Evolutionary conservation across 2,888 invertebrate species (phyloP), one percentile per base, ranked within the genome.

Genomic region (Drosophila setosimentum): DNA sequence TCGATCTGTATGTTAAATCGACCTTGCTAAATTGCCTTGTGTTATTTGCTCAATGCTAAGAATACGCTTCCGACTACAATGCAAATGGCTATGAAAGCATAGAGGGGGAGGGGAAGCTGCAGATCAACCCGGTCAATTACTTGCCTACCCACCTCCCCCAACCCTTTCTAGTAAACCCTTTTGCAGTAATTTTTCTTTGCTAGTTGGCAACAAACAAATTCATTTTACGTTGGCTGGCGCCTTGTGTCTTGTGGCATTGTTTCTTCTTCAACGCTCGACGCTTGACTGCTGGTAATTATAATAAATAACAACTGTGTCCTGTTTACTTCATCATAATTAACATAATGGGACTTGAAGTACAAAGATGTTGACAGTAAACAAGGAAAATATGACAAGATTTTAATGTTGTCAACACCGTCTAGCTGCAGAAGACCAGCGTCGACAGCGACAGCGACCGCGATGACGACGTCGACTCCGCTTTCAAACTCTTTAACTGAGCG

Each of bases 331-430:
- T 87, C 87, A 87, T 87, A 87, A 87, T 87, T 87, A 87, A 89
- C 88, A 85, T 87, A 89, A 87, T 89, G 88, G 87, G 89, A 85
- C 87, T 87, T 85, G 85, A 87, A 87, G 83, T 87, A 87, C 85
- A 85, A 87, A 89, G 87, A 87, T 89, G 89, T 87, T 87, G 89
- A 87, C 87, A 87, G 89, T 89, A 89, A 87, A 87, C 85, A 89
- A 89, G 88, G 89, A 89, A 87, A 87, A 87, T 87, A 87, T 87
- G 89, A 89, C 87, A 89, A 87, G 86, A 87, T 89, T 89, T 87
- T 82, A 80, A 83, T 89, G 89, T 87, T 83, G 76, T 70, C 76
- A 73, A 78, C 71, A 69, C 82, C 82, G 82, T 70, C 78, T 55
- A 71, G 58, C 63, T 69, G 62, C 60, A 68, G 77, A 57, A 60